Evolutionary conservation across 2,888 invertebrate genomes (phyloP).

Genomic region (Anagyrus pseudococci): DNA sequence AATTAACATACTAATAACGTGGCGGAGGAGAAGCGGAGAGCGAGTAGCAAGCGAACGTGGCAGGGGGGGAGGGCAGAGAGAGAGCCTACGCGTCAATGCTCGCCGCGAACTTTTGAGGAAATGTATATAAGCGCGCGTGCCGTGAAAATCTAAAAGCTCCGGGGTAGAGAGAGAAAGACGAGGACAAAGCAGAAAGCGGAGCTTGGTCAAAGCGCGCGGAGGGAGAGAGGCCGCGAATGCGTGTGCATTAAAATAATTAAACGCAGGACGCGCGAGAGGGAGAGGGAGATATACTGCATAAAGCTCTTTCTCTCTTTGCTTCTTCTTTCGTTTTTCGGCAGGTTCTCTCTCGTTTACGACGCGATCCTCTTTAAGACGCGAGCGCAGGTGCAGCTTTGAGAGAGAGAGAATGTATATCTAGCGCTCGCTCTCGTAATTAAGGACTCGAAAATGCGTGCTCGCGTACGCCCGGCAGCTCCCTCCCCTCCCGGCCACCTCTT

Average conservation of each 20-base stretch:
- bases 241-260: slow-evolving; percentile 30
- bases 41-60: background rate
- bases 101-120: slow-evolving; percentile 25
- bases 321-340: background rate
- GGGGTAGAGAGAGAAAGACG: background rate
- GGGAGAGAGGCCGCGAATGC: background rate
- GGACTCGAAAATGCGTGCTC: no score
- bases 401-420: no score
- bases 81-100: background rate
- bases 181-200: slow-evolving; percentile 11
- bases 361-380: no score
- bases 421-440: background rate
- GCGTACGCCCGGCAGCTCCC: background rate
- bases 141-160: slow-evolving; percentile 23
- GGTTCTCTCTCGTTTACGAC: background rate
- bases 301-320: background rate
- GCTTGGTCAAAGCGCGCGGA: slow-evolving; percentile 14
- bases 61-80: background rate
- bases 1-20: slow-evolving; percentile 61
- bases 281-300: no score
- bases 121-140: slow-evolving; percentile 17
- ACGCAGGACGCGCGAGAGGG: background rate
- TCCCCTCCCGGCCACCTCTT: no score
- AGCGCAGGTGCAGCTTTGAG: background rate
- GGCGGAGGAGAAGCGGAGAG: slow-evolving; percentile 40